A percentile compares a stretch with the other conserved stretches of the same genome.
Conservation (phyloP, 1,140 invertebrate genomes). For the Drosophila willistoni region DNA sequence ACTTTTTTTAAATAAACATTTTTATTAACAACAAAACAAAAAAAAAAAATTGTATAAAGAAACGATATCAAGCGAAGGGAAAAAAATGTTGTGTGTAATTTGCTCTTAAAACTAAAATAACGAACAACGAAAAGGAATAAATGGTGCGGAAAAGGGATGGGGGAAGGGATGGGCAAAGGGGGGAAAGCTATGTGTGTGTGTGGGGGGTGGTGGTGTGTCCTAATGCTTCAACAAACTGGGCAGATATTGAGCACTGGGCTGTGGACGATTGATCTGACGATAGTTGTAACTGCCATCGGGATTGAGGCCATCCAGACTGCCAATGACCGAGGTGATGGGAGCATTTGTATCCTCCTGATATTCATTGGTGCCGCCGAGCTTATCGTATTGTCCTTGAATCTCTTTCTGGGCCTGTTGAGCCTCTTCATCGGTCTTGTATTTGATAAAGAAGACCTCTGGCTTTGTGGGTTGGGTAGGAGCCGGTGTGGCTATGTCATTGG, state of each 20-base stretch:
- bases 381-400: conserved; percentile 82
- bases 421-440: conserved; percentile 88
- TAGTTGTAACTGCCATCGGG: conserved; percentile 81
- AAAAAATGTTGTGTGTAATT: conserved; percentile 17
- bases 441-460: conserved; percentile 90
- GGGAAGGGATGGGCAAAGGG: conserved; percentile 13
- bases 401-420: conserved; percentile 78
- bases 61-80: conserved; percentile 11
- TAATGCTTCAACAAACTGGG: conserved; percentile 65
- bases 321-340: conserved; percentile 76
- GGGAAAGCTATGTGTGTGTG: not conserved
- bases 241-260: conserved; percentile 58
- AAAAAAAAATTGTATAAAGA: conserved; percentile 47
- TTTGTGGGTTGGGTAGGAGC: conserved; percentile 89
- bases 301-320: conserved; percentile 74
- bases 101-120: conserved; percentile 71
- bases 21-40: conserved; percentile 52
- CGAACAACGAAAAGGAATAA: conserved; percentile 25
- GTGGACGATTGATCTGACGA: conserved; percentile 55
- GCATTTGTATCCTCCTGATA: conserved; percentile 77
- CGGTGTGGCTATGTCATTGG: conserved; percentile 88
- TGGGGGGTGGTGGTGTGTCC: not conserved
- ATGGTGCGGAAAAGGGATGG: not conserved
- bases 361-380: conserved; percentile 78
- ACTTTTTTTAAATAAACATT: conserved; percentile 54